Conservation (phyloP, 2,888 invertebrate species). For the Thecocarcelia acutangulata region DNA sequence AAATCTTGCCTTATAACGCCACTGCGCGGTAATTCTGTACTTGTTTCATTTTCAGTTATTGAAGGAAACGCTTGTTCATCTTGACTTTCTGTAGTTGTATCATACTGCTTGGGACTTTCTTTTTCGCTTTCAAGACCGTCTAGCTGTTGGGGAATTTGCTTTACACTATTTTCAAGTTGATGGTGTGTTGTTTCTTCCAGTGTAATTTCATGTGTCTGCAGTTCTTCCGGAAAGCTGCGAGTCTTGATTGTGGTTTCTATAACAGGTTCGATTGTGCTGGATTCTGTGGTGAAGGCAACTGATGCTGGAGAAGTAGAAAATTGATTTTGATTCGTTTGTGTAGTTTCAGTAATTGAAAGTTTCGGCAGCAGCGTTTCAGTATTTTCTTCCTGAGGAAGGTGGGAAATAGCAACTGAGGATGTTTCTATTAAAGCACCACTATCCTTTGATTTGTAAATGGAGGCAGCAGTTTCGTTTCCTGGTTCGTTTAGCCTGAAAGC, state of each 20-base stretch:
- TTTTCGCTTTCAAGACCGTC: constrained; percentile 2
- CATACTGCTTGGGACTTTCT: neutral
- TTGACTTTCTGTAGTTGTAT: neutral
- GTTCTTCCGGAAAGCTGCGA: constrained; percentile 18
- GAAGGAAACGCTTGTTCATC: neutral
- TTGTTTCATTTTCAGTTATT: neutral
- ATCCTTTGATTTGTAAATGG: no score
- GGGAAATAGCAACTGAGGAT: no score
- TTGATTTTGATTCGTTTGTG: neutral
- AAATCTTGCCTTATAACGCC: constrained; percentile 18
- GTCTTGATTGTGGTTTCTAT: neutral
- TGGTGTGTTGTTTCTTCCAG: constrained; percentile 24
- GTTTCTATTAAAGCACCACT: no score
- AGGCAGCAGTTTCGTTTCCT: no score
- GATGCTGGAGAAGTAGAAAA: neutral
- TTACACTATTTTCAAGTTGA: neutral
- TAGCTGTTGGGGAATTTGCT: constrained; percentile 17
- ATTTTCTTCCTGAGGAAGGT: no score
- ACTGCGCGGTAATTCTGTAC: neutral
- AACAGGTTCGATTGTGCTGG: neutral
- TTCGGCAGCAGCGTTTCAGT: no score
- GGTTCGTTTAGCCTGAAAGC: no score
- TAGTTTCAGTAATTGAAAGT: no score
- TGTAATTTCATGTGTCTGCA: constrained; percentile 16
- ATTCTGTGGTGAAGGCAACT: neutral